Conservation (phyloP, 1,140 invertebrate species). For the Bombus turneri region DNA sequence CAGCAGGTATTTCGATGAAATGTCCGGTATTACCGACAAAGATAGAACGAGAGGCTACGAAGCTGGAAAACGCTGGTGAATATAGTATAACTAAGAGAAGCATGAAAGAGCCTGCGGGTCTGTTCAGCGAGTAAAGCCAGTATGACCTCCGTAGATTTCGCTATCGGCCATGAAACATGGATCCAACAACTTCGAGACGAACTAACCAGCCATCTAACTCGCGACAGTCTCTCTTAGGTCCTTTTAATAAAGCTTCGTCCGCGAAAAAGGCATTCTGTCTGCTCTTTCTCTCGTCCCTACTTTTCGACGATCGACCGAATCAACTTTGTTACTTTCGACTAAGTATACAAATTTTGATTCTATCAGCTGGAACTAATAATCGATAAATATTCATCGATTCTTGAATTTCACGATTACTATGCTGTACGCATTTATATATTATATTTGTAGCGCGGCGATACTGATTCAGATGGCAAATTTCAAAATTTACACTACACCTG, state of each 20-base stretch:
- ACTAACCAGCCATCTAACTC: conserved; percentile 72
- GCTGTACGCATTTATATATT: too few species aligned
- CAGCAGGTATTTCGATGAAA: not conserved
- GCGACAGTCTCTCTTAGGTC: conserved; percentile 63
- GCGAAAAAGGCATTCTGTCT: not conserved
- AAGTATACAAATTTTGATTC: not conserved
- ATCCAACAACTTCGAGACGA: conserved; percentile 69
- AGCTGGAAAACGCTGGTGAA: conserved; percentile 46
- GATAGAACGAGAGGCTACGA: not conserved
- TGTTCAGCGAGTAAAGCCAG: conserved; percentile 74
- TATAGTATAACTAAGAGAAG: conserved; percentile 57
- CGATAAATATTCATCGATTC: not conserved
- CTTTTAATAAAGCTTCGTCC: conserved; percentile 57
- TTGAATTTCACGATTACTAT: not conserved
- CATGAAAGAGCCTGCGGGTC: conserved; percentile 66
- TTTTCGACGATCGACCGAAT: not conserved
- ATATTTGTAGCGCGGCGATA: too few species aligned
- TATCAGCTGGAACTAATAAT: not conserved
- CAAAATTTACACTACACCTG: too few species aligned
- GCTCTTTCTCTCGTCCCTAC: not conserved
- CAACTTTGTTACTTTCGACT: not conserved
- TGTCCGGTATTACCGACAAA: not conserved
- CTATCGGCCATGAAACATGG: conserved; percentile 58
- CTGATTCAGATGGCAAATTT: not conserved
- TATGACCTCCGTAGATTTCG: conserved; percentile 44